Conservation (phyloP, 2,888 invertebrate species). For the Erannis defoliaria region DNA sequence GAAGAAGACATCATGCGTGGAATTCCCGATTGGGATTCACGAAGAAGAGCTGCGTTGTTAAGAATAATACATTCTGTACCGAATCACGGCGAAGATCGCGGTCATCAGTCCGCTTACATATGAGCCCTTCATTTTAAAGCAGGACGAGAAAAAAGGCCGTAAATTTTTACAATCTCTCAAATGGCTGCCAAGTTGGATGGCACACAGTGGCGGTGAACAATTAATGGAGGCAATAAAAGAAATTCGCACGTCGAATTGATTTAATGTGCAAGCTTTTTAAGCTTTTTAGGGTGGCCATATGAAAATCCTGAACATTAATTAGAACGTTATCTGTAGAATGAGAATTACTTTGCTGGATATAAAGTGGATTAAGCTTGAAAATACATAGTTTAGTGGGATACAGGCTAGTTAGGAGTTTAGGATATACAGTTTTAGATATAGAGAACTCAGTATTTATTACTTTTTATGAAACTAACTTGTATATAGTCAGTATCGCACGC, state of each 20-base stretch:
- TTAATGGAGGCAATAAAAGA: slow-evolving; percentile 58
- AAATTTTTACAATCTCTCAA: slow-evolving; percentile 64
- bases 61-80: slow-evolving; percentile 80
- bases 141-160: slow-evolving; percentile 62
- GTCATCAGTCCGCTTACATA: slow-evolving; percentile 74
- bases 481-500: too few species aligned
- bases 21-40: slow-evolving; percentile 79
- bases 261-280: slow-evolving; percentile 34
- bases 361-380: too few species aligned
- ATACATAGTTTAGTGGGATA: too few species aligned
- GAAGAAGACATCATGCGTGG: slow-evolving; percentile 79
- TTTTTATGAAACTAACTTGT: too few species aligned
- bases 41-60: slow-evolving; percentile 71
- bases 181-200: slow-evolving; percentile 54
- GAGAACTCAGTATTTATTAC: too few species aligned
- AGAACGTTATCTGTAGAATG: not conserved
- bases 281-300: slow-evolving; percentile 5
- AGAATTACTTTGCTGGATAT: not conserved
- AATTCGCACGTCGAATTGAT: slow-evolving; percentile 52
- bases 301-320: not conserved
- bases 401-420: too few species aligned
- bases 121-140: slow-evolving; percentile 63
- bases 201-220: slow-evolving; percentile 44
- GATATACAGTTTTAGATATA: too few species aligned
- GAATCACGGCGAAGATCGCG: slow-evolving; percentile 71